Base-by-base conservation (phyloP, 1,140 invertebrate species). In the Chelonus insularis region DNA sequence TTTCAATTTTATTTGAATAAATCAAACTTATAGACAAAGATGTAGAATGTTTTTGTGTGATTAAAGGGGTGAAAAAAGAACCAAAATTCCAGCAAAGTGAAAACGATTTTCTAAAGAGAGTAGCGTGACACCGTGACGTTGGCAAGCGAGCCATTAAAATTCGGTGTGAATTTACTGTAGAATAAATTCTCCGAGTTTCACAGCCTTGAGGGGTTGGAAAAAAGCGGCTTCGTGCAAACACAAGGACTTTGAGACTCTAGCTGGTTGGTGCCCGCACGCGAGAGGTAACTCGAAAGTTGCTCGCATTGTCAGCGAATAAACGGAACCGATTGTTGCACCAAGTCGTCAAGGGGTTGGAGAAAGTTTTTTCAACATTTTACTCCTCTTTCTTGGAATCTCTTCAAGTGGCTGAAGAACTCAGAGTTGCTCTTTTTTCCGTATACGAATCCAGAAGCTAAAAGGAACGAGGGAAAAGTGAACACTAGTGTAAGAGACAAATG, bases 271-370 rank as follows among this genome's bases (percentile, higher is more conserved):
- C 20, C 18, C 36, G 2, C 64, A 65, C 69, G 54, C 62, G 55
- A 63, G 47, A 55, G 61, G 66, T 67, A 76, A 70, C 72, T 72
- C 54, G 62, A 74, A 78, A 78, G 72, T 77, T 78, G 74, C 72
- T 74, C 67, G 73, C 71, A 76, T 78, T 75, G 75, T 72, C 73
- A 72, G 61, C 66, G 72, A 72, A 73, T 77, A 78, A 77, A 74
- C 74, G 74, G 69, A 70, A 69, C 72, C 73, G 76, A 78, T 78
- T 78, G 76, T 77, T 73, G 72, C 75, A 66, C 68, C 63, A 64
- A 66, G 41, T 43, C 1, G 41, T 43, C 41, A 18, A 14, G 12
- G 12, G 41, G 41, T 64, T n/a, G n/a, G 63, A 66, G 67, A 66
- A 74, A 72, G 66, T 74, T 73, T 69, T 62, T 66, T 61, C n/a